phyloP scores from a whole-genome alignment of 2,113 vertebrate species.

The Ibidorhyncha struthersii region DNA sequence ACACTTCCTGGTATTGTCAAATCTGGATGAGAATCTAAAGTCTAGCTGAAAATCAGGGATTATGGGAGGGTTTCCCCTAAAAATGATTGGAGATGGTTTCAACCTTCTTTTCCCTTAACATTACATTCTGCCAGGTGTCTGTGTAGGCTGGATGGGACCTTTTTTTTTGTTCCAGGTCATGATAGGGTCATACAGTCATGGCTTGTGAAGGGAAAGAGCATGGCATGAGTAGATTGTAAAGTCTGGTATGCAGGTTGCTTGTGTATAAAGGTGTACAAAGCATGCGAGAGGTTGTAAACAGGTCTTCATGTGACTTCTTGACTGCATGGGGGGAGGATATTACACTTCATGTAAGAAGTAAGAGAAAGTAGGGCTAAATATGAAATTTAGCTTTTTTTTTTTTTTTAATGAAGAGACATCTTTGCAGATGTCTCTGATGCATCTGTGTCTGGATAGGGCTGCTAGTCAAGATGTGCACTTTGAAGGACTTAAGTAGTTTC shows the following conservation, averaged over 20 bases:
- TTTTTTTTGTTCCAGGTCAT: not conserved
- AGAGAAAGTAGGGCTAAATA: not conserved
- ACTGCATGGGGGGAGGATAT: not conserved
- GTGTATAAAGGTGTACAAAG: not conserved
- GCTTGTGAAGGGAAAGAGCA: not conserved
- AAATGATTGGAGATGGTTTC: not conserved
- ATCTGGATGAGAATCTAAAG: not conserved
- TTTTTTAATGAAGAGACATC: not conserved
- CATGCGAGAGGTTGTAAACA: fast-evolving
- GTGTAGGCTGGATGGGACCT: not conserved
- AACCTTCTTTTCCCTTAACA: not conserved
- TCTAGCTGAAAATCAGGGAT: not conserved
- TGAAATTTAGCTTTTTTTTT: not conserved
- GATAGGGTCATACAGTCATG: not conserved
- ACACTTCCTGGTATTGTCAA: not conserved
- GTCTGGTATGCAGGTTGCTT: not conserved
- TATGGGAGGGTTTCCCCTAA: not conserved
- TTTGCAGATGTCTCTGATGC: not conserved
- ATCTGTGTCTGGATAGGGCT: not conserved
- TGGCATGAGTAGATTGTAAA: not conserved
- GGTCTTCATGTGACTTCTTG: not conserved
- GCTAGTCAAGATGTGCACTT: not conserved
- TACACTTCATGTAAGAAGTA: not conserved
- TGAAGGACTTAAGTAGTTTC: not conserved
- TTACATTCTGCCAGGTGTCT: not conserved